Conservation (phyloP, 2,113 vertebrate species). For the Leptosomus discolor region DNA sequence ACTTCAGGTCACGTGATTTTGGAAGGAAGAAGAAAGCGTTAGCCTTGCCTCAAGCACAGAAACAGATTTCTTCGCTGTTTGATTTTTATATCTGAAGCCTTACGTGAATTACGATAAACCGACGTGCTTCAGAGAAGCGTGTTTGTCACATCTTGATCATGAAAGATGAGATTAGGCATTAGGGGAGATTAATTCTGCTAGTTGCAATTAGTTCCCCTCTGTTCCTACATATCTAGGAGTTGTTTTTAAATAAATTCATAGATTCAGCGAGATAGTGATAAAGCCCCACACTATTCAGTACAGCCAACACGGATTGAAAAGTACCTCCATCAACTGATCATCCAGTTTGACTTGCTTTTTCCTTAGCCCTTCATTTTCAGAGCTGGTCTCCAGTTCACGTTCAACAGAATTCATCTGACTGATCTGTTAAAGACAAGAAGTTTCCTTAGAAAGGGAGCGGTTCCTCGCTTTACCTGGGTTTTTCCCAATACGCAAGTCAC, state of each 20-base stretch:
- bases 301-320: neutral
- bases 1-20: neutral
- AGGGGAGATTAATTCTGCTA: neutral
- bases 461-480: neutral
- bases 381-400: conserved; percentile 76
- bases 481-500: too few species aligned
- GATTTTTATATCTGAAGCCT: neutral
- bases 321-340: conserved; percentile 85
- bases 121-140: neutral
- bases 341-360: conserved; percentile 83
- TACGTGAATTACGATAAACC: neutral
- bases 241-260: neutral
- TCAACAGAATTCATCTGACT: conserved; percentile 78
- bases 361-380: conserved; percentile 84
- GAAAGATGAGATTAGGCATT: neutral
- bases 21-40: neutral
- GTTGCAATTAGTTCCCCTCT: neutral
- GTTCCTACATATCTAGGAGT: neutral
- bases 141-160: neutral
- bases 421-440: conserved; percentile 68
- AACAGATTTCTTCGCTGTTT: neutral
- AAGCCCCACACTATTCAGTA: neutral
- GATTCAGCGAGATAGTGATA: neutral
- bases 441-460: neutral
- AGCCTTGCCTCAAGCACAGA: neutral